Percentiles rank a stretch among this genome's conserved stretches.
phyloP scores from a whole-genome alignment of 2,797 vertebrate species.

The Poeciliopsis turneri region DNA sequence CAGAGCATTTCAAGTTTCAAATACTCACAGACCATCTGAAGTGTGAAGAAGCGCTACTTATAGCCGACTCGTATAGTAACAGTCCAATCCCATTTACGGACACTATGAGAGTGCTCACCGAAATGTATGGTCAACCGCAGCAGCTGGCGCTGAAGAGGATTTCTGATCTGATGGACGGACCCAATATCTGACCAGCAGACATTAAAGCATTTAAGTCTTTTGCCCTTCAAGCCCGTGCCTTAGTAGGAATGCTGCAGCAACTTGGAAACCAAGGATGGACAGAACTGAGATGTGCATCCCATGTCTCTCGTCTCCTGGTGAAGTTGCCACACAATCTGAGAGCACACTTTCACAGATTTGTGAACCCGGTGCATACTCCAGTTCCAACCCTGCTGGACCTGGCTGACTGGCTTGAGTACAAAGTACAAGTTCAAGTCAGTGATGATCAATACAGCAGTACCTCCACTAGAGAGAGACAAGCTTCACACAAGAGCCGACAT shows the following conservation, averaged over 20 bases:
- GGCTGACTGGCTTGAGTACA: too few species aligned
- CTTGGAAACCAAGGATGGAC: background rate
- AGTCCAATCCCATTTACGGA: too few species aligned
- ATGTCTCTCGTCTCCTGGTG: too few species aligned
- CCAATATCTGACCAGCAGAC: background rate
- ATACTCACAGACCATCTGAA: too few species aligned
- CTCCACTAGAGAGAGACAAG: background rate
- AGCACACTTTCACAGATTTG: too few species aligned
- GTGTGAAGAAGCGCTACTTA: too few species aligned
- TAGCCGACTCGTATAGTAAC: too few species aligned
- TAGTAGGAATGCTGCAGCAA: background rate
- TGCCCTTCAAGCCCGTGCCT: slow-evolving; percentile 8
- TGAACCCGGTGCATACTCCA: too few species aligned
- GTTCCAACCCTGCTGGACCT: too few species aligned
- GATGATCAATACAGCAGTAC: background rate
- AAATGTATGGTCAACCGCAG: background rate
- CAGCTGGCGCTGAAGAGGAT: background rate
- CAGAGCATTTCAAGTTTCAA: too few species aligned
- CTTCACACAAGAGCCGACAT: background rate
- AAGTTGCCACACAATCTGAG: too few species aligned
- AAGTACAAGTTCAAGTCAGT: background rate
- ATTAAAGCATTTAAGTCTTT: background rate
- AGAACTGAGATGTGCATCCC: too few species aligned
- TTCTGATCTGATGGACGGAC: background rate
- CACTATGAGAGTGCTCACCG: background rate